A percentile compares a stretch with the other conserved stretches of the same genome.
These are phyloP conservation scores for Drosophila cognata DNA, from an alignment of 2,888 invertebrate species.

Conservation along the genomic window DNA sequence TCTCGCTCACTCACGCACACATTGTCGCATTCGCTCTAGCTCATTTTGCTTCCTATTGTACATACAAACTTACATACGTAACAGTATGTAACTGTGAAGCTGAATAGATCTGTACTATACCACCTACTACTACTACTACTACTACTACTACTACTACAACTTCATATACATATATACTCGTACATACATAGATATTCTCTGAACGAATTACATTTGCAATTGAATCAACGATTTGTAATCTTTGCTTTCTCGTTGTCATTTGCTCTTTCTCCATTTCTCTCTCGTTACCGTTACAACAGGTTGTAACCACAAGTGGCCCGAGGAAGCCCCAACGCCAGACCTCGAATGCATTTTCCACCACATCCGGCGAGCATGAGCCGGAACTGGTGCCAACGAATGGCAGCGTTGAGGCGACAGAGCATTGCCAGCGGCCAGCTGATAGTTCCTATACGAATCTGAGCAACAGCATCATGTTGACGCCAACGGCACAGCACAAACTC, in stretches of 20 bases:
- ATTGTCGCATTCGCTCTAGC: constrained; percentile 34
- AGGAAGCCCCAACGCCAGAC: constrained; percentile 90
- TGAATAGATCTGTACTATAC: constrained; percentile 29
- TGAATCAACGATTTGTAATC: constrained; percentile 14
- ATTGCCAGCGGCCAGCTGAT: constrained; percentile 82
- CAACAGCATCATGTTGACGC: constrained; percentile 84
- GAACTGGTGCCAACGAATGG: constrained; percentile 73
- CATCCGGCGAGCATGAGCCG: constrained; percentile 75
- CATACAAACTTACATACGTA: constrained; percentile 18
- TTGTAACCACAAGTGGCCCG: constrained; percentile 92
- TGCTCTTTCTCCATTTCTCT: constrained; percentile 1
- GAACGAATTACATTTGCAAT: not conserved
- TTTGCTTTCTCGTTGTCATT: constrained; percentile 1
- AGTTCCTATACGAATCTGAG: constrained; percentile 86
- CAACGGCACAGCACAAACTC: constrained; percentile 86
- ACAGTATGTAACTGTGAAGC: constrained; percentile 32
- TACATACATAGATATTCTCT: constrained; percentile 6
- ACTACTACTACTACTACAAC: not conserved
- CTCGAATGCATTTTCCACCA: constrained; percentile 84
- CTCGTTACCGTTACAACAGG: constrained; percentile 84
- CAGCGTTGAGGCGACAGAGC: constrained; percentile 66
- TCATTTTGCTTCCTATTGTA: constrained; percentile 34
- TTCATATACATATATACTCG: constrained; percentile 9
- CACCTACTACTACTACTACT: constrained; percentile 6
- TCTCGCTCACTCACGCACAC: constrained; percentile 23